Evolutionary conservation across 2,797 vertebrate species (phyloP).

Genomic region (Mergus octosetaceus): DNA sequence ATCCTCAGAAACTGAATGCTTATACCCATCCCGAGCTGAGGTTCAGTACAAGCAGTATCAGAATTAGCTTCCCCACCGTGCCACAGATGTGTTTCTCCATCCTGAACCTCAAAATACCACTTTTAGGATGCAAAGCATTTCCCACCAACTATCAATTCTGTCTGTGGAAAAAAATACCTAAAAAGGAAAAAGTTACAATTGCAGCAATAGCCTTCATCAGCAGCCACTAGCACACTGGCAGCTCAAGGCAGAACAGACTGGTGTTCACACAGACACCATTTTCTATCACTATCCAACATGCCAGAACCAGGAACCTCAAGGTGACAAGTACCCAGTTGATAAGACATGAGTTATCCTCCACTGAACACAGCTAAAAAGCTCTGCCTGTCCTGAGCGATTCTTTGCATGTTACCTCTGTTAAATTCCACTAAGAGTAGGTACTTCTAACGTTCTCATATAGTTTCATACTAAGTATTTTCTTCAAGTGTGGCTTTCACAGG

Average conservation of each 20-base stretch:
- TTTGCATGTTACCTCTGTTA: not conserved
- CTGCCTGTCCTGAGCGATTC: not conserved
- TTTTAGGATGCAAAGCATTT: not conserved
- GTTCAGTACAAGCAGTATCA: not conserved
- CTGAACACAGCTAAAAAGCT: not conserved
- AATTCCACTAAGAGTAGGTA: not conserved
- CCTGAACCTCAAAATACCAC: not conserved
- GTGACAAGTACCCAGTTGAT: not conserved
- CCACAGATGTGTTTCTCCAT: not conserved
- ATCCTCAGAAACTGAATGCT: not conserved
- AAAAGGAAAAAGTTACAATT: not conserved
- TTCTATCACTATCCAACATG: not conserved
- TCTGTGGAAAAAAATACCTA: not conserved
- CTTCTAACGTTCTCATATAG: not conserved
- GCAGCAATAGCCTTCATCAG: not conserved
- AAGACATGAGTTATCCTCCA: not conserved
- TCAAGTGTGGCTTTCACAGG: not conserved
- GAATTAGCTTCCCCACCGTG: not conserved
- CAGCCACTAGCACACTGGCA: not conserved
- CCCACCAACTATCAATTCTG: not conserved
- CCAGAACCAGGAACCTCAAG: not conserved
- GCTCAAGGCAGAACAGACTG: not conserved
- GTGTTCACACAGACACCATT: not conserved
- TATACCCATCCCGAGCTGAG: not conserved
- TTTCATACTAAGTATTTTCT: not conserved